Evolutionary conservation across 1,140 invertebrate genomes (phyloP), one percentile per base, ranked within the genome.

Genomic region (Colletes gigas): DNA sequence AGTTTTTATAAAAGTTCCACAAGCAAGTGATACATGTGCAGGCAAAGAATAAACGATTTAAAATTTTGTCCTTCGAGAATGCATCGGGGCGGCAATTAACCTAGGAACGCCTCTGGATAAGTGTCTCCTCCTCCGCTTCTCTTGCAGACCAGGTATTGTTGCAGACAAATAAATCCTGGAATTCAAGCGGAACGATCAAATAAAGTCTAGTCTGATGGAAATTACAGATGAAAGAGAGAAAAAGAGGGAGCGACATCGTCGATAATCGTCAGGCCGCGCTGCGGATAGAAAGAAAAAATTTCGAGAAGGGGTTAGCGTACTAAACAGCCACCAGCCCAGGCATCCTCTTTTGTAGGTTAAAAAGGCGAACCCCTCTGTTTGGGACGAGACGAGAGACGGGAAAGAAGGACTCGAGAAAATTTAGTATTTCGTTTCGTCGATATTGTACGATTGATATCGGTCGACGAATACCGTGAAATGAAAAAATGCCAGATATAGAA

Each of bases 291-390:
- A 12, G n/a, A 67, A 66, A 67, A 47, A 67, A 47, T 15, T 47
- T n/a, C 65, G 7, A 47, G 19, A 67, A 67, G 68, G 30, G 52
- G 68, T 70, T 70, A 57, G 68, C 52, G 10, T 70, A 17, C 68
- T 30, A 52, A 41, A 39, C 68, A 57, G 68, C 21, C 68, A 30
- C 68, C 68, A 41, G 10, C n/a, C n/a, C 12, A 4, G 30, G 30
- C 60, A 14, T 9, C 21, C 50, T 17, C 68, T 70, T 70, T 57
- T 70, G 54, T 70, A 70, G 68, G 68, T 70, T 70, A 70, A 41
- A 70, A 70, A 52, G 52, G 68, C 68, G 52, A 55, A 17, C 52
- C 68, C 30, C 39, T 30, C 9, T 17, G 52, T 10, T 30, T 17
- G 19, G 21, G 4, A 41, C 6, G 52, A 3, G 52, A 44, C 8